phyloP scores from a whole-genome alignment of 2,113 vertebrate genomes.

The Promerops cafer region DNA sequence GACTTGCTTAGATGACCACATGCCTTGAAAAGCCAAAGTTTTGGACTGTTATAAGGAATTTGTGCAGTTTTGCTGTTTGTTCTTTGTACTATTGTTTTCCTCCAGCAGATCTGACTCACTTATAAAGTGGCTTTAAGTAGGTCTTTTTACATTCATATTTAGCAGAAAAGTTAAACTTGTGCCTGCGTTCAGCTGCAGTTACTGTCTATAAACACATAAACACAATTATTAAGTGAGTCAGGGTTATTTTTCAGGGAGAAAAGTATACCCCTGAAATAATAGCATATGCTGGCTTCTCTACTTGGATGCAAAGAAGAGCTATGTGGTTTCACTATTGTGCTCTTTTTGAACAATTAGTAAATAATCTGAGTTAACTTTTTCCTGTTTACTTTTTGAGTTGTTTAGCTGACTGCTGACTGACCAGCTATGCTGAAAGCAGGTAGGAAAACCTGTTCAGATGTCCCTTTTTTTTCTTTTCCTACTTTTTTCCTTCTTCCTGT shows the following conservation, averaged over 20 bases:
- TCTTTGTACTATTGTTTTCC: background rate
- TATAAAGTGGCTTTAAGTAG: background rate
- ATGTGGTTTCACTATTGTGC: background rate
- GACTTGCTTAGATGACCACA: background rate
- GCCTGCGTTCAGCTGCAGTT: background rate
- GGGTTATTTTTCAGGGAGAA: background rate
- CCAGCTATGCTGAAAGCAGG: background rate
- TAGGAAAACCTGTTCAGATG: background rate
- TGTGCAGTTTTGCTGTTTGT: background rate
- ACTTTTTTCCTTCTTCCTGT: background rate
- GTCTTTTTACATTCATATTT: background rate
- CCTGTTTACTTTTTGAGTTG: background rate
- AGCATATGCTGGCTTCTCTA: rapidly evolving
- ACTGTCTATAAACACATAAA: background rate
- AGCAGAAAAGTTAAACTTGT: background rate
- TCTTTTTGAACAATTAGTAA: background rate
- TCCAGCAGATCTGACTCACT: background rate
- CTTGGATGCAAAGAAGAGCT: background rate
- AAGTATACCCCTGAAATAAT: background rate
- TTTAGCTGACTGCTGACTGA: background rate
- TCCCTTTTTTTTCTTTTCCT: background rate
- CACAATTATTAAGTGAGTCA: background rate
- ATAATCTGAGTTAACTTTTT: background rate
- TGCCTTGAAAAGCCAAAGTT: background rate
- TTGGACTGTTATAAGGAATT: background rate